Percentiles rank a stretch among this genome's conserved stretches.
Evolutionary conservation across 2,888 invertebrate genomes (phyloP).

Genomic region (Rhagonycha lutea): DNA sequence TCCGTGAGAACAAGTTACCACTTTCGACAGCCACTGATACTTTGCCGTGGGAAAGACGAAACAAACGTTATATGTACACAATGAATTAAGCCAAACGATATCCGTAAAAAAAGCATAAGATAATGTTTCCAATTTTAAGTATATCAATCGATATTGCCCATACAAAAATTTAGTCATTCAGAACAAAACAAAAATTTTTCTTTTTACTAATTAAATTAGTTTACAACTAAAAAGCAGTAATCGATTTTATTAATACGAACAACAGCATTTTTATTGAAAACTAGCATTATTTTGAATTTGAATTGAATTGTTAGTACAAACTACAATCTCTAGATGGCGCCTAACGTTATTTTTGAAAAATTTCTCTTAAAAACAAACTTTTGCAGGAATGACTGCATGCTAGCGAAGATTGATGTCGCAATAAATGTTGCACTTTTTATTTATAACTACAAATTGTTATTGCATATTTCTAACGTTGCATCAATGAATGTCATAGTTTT

Average conservation of each 20-base stretch:
- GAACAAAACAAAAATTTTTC: neutral
- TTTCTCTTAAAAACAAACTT: neutral
- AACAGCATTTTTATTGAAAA: neutral
- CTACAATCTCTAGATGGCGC: neutral
- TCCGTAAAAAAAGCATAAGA: neutral
- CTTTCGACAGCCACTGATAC: slow-evolving; percentile 40
- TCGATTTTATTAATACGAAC: neutral
- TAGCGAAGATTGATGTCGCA: neutral
- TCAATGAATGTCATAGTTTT: neutral
- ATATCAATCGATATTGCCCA: neutral
- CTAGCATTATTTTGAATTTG: neutral
- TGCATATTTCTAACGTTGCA: neutral
- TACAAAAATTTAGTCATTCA: neutral
- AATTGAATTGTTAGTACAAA: neutral
- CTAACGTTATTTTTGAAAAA: neutral
- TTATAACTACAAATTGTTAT: neutral
- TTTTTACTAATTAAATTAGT: too few species aligned
- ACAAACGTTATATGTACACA: slow-evolving; percentile 20
- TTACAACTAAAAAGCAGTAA: neutral
- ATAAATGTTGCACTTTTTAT: neutral
- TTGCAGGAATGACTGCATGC: neutral
- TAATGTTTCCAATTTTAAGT: neutral
- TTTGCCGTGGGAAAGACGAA: slow-evolving; percentile 44
- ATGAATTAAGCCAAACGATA: slow-evolving; percentile 4
- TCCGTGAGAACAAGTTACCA: slow-evolving; percentile 44